Conservation (phyloP, 2,797 vertebrate species). For the Phylloscopus collybita region DNA sequence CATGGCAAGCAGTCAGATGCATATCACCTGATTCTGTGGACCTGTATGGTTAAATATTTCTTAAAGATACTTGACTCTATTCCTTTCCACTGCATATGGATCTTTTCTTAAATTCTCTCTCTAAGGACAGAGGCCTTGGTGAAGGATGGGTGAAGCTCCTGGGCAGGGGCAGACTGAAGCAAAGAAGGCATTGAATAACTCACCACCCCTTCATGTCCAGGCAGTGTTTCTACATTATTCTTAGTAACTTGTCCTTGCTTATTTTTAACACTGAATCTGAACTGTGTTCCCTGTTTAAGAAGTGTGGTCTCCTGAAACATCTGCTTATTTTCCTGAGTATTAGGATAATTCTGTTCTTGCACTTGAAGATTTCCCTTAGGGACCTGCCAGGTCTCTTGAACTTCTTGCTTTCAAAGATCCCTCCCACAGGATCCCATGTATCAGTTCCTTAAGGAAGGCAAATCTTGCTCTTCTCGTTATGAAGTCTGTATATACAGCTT, state of each 20-base stretch:
- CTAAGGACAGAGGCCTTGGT: not conserved
- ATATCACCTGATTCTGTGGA: not conserved
- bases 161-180: not conserved
- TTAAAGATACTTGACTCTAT: not conserved
- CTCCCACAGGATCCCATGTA: not conserved
- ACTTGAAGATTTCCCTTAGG: not conserved
- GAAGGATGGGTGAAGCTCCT: not conserved
- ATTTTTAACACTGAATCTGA: not conserved
- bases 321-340: not conserved
- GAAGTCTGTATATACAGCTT: not conserved
- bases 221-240: not conserved
- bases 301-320: not conserved
- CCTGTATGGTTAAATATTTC: not conserved
- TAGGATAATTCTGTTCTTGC: not conserved
- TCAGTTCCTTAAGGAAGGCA: not conserved
- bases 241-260: not conserved
- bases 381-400: not conserved
- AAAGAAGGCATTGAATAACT: not conserved
- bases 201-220: not conserved
- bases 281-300: not conserved
- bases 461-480: not conserved
- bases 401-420: not conserved
- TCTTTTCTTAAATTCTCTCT: not conserved
- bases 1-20: not conserved
- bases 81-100: not conserved